Evolutionary conservation across 53 echinoderm and acorn worm genomes (phyloP).

Genomic region (Henricia sp.): DNA sequence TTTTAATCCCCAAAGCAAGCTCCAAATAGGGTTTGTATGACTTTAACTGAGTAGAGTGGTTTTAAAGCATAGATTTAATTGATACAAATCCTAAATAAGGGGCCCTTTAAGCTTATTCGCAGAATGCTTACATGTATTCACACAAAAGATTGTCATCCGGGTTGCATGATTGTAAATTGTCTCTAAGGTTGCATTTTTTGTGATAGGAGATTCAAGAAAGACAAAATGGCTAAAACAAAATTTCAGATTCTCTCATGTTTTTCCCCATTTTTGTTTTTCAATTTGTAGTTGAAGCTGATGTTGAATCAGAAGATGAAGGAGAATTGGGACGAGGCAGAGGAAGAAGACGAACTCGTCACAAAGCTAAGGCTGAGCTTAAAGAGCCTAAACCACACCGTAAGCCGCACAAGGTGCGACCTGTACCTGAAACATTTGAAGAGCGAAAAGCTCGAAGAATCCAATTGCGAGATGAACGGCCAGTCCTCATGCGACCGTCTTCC

Average conservation of each 20-base stretch:
- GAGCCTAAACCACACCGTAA: slow-evolving; percentile 46
- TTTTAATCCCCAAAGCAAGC: no score
- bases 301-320: slow-evolving; percentile 80
- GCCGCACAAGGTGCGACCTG: slow-evolving; percentile 47
- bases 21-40: no score
- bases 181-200: no score
- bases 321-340: slow-evolving; percentile 62
- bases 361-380: slow-evolving; percentile 19
- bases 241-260: background rate
- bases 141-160: no score
- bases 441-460: slow-evolving; percentile 36
- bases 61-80: no score
- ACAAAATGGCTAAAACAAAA: background rate
- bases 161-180: no score
- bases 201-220: no score
- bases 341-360: slow-evolving; percentile 20
- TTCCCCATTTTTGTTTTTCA: background rate
- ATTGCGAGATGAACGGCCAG: slow-evolving; percentile 12
- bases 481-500: slow-evolving; percentile 25
- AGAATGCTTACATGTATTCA: no score
- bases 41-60: no score
- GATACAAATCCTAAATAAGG: no score
- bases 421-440: slow-evolving; percentile 50
- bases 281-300: slow-evolving; percentile 79
- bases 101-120: no score